These are phyloP conservation scores for Heliconius eleuchia DNA, from an alignment of 1,140 invertebrate genomes.

Conservation along the genomic window DNA sequence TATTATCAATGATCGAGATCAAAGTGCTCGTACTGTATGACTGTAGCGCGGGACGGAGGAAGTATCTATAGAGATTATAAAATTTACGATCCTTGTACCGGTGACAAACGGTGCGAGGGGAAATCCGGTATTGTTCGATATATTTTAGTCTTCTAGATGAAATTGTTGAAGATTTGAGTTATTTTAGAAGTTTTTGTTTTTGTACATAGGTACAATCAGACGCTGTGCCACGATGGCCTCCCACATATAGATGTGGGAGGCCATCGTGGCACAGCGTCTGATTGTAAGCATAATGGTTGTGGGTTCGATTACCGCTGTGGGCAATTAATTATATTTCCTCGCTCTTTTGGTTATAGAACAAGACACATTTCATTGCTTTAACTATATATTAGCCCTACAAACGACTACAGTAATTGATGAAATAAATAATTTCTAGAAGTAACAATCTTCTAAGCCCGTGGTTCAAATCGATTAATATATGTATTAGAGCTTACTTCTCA, in stretches of 20 bases:
- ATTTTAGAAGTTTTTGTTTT: background rate
- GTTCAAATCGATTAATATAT: background rate
- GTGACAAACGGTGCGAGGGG: conserved; percentile 22
- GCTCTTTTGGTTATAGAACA: too few relatives aligned
- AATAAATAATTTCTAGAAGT: too few relatives aligned
- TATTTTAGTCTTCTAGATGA: background rate
- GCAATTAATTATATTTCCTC: too few relatives aligned
- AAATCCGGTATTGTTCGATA: conserved; percentile 11
- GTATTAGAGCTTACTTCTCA: background rate
- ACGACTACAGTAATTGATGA: too few relatives aligned
- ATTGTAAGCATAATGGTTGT: too few relatives aligned
- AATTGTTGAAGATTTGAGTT: background rate
- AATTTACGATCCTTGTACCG: conserved; percentile 17
- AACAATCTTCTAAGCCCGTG: too few relatives aligned
- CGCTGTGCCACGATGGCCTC: too few relatives aligned
- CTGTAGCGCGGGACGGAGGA: background rate
- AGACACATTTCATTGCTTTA: too few relatives aligned
- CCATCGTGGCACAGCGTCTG: too few relatives aligned
- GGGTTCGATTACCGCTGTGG: too few relatives aligned
- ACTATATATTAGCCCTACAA: too few relatives aligned
- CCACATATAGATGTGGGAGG: background rate
- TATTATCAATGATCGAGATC: conserved; percentile 1
- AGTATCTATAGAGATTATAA: conserved; percentile 18
- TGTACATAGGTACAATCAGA: background rate
- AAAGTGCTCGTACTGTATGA: background rate